Conservation (phyloP, 1,140 invertebrate genomes). For the Eciton burchellii region DNA sequence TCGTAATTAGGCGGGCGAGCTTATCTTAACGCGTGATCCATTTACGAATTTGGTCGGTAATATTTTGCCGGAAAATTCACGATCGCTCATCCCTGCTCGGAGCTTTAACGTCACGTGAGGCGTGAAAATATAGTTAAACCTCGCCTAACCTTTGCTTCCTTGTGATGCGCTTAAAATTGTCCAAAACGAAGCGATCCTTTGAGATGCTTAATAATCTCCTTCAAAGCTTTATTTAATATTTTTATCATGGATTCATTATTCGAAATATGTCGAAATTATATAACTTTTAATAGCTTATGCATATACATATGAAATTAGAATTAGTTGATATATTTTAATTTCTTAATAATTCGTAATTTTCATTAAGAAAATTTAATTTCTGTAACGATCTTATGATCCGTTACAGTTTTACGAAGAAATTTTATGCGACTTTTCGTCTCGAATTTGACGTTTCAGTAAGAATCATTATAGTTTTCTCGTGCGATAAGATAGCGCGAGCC, state of each 20-base stretch:
- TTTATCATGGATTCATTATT: neutral
- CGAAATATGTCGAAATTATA: neutral
- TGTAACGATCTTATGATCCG: neutral
- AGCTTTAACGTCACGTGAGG: neutral
- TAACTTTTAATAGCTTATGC: neutral
- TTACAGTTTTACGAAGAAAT: neutral
- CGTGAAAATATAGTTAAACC: neutral
- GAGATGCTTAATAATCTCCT: neutral
- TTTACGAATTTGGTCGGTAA: conserved; percentile 37
- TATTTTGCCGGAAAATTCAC: conserved; percentile 6
- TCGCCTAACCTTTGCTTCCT: neutral
- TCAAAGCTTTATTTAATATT: neutral
- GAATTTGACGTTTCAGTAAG: neutral
- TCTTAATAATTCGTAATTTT: neutral
- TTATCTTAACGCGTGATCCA: conserved; percentile 51
- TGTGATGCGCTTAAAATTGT: neutral
- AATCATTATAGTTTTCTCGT: neutral
- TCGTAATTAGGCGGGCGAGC: conserved; percentile 48
- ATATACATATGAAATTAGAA: neutral
- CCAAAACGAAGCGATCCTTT: neutral
- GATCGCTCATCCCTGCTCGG: neutral
- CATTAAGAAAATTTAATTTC: neutral
- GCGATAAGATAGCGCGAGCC: neutral
- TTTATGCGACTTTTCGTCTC: no score
- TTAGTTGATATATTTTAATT: neutral